Percentiles rank a stretch among this genome's conserved stretches.
These are phyloP conservation scores for pig (Sus scrofa) DNA, from an alignment of 2,113 vertebrate species.

Conservation along the genomic window T2T-Sscrofa CM000813.6:25223001-25223500, in stretches of 20 bases:
- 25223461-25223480: neutral
- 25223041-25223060: neutral
- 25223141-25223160: neutral
- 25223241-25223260: neutral
- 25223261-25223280: neutral
- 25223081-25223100: neutral
- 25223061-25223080: neutral
- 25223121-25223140: neutral
- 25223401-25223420: neutral
- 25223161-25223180: neutral
- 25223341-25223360: neutral
- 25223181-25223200: neutral
- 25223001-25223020: neutral
- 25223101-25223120: neutral
- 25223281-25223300: neutral
- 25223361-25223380: neutral
- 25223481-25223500: neutral
- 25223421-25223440: neutral
- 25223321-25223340: neutral
- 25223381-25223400: neutral
- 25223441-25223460: neutral
- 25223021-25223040: neutral
- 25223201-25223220: neutral
- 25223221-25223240: neutral
- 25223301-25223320: neutral